Base-by-base conservation (phyloP, 2,797 vertebrate genomes). In the Scyliorhinus canicula region DNA sequence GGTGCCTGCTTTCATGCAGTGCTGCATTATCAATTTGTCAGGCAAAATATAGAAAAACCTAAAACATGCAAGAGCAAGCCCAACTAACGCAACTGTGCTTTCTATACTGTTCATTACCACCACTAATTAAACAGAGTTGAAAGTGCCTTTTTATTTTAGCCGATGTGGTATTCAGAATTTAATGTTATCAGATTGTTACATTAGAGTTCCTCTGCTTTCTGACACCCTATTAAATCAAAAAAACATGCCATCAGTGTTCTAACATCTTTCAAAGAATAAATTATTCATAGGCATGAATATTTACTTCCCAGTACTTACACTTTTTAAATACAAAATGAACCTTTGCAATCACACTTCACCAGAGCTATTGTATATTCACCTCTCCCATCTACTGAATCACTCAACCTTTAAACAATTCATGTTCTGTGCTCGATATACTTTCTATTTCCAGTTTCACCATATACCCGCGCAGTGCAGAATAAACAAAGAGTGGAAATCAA, bases 231-330 rank as follows among this genome's bases (percentile, higher is more conserved):
- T 93, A 69, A 93, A 47, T 93, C 40, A 93, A 24, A 93, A 24
- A 50, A 28, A 93, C 63, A 47, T 69, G 40, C 26, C 65, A 69
- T 93, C 65, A 65, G 63, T 93, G 4, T 16, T 50, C 67, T 31
- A 44, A 55, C 67, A 71, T 94, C 28, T 74, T 52, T 5, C 47
- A 50, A 5, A 52, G 9, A 31, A 55, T 93, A 71, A 93, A 52
- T 94, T 52, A 94, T 94, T 74, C 67, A 94, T 31, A 35, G 67
- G 14, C 50, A 74, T 55, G 86, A 90, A 90, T 52, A 94, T 55
- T 94, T 93, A 69, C 65, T 40, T 74, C 67, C 67, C 67, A 52
- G 93, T 94, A 19, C 47, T 94, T 69, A 52, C 67, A 94, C 93
- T 16, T 94, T 69, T 93, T 50, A 93, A 52, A 90, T 60, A 90